Evolutionary conservation across 2,113 vertebrate genomes (phyloP), one percentile per base, ranked within the genome.

Genomic region (Ammodytes dubius): DNA sequence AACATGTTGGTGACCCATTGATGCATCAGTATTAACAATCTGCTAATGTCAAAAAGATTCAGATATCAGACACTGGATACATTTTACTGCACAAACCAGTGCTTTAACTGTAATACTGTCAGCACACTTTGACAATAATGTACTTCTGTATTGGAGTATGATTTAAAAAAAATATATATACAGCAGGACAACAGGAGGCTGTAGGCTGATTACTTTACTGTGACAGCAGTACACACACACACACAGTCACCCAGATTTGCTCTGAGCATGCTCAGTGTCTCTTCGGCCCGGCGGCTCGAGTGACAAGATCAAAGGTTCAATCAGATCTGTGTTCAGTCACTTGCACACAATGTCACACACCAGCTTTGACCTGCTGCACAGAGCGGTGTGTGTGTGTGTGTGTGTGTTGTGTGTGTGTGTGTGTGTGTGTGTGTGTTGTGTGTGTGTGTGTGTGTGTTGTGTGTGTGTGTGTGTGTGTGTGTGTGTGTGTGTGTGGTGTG

Each of bases 261-360:
- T 56, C 50, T 80, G 79, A 84, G 78, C 75, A 79, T 84, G 79
- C 79, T 87, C 80, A 69, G 58, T 77, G 47, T 61, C 43, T 19
- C 56, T 68, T 2, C 14, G 42, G 53, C 52, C 46, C 17, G 37
- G 40, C 54, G 8, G 59, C 77, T 77, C 57, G 2, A 53, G 14
- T 54, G 59, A 70, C 66, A 89, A 69, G 78, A 87, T 82, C 70
- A 79, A 72, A 74, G 56, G 45, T 82, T 69, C 53, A 67, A 74
- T 81, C 73, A 42, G 50, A 68, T 73, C 58, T 13, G 4, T 43
- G 57, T 4, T 64, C 65, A 46, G 42, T 73, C 39, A 9, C 39
- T 45, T 37, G 54, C 9, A 71, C 58, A 70, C 40, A 66, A n/a
- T 14, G 11, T 57, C 69, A 50, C 60, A 60, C 84, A 85, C 74